Conservation (phyloP, 2,797 vertebrate genomes). For the Jordanella pulchra region DNA sequence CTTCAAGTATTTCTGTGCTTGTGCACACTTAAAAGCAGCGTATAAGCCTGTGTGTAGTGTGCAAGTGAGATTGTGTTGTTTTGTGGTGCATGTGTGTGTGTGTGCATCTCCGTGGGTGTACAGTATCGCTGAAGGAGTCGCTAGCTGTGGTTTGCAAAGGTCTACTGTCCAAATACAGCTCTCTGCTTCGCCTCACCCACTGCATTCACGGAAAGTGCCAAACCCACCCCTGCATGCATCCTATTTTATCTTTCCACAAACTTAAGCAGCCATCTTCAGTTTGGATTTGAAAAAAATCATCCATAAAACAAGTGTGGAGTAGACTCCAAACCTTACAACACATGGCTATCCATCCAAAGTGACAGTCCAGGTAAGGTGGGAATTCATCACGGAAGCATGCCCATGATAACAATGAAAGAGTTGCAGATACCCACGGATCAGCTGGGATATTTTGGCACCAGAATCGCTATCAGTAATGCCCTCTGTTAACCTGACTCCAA, state of each 20-base stretch:
- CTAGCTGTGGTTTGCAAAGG: slow-evolving; percentile 33
- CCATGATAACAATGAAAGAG: too few relatives aligned
- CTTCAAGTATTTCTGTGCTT: slow-evolving; percentile 30
- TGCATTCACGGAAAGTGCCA: slow-evolving; percentile 17
- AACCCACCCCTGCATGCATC: slow-evolving; percentile 33
- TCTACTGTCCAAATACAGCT: slow-evolving; percentile 69
- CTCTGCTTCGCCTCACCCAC: slow-evolving; percentile 47
- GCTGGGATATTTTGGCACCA: neutral
- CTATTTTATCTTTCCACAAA: slow-evolving; percentile 25
- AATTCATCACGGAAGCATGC: too few relatives aligned
- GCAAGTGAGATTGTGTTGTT: slow-evolving; percentile 18
- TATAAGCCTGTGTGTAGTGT: neutral
- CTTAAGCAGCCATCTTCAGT: slow-evolving; percentile 23
- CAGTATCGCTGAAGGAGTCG: slow-evolving; percentile 39
- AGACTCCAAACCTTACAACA: too few relatives aligned
- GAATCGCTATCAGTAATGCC: too few relatives aligned
- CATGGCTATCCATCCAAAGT: too few relatives aligned
- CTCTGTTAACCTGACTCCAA: too few relatives aligned
- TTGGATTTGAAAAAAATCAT: slow-evolving; percentile 12
- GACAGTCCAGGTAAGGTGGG: too few relatives aligned
- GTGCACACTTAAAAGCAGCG: slow-evolving; percentile 2
- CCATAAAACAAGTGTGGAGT: neutral
- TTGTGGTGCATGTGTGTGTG: neutral
- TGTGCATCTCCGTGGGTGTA: slow-evolving; percentile 23
- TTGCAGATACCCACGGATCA: neutral